These are phyloP conservation scores for Linhomoeus sp. DNA, from an alignment of 2,888 invertebrate genomes.

Conservation along the genomic window DNA sequence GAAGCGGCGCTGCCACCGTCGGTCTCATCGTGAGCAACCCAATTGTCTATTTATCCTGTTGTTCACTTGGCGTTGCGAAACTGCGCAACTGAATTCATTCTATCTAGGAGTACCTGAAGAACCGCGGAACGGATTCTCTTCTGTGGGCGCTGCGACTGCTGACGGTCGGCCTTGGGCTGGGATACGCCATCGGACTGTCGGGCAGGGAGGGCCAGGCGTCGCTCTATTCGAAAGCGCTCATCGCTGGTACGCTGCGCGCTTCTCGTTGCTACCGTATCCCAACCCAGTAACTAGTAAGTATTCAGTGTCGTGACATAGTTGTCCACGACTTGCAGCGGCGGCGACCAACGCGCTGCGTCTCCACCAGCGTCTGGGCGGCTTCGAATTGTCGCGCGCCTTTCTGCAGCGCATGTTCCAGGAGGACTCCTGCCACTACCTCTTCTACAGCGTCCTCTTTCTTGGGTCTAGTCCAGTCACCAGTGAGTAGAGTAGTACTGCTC, in stretches of 20 bases:
- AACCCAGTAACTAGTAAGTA: no score
- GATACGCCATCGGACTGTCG: conserved; percentile 70
- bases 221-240: conserved; percentile 69
- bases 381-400: conserved; percentile 56
- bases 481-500: no score
- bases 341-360: conserved; percentile 81
- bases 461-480: conserved; percentile 67
- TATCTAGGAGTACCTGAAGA: conserved; percentile 37
- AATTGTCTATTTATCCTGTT: no score
- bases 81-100: no score
- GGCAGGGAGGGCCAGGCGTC: conserved; percentile 38
- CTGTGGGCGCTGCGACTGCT: conserved; percentile 67
- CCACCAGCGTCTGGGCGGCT: conserved; percentile 65
- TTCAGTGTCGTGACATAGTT: no score
- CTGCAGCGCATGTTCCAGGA: conserved; percentile 57
- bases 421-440: conserved; percentile 76
- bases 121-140: conserved; percentile 65
- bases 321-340: no score
- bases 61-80: no score
- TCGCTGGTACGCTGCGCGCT: conserved; percentile 40
- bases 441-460: conserved; percentile 82
- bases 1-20: not conserved
- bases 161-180: conserved; percentile 58
- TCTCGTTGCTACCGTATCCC: no score
- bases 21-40: no score